These are phyloP conservation scores for Rotaria socialis DNA, from an alignment of 2,888 invertebrate genomes.

Conservation along the genomic window DNA sequence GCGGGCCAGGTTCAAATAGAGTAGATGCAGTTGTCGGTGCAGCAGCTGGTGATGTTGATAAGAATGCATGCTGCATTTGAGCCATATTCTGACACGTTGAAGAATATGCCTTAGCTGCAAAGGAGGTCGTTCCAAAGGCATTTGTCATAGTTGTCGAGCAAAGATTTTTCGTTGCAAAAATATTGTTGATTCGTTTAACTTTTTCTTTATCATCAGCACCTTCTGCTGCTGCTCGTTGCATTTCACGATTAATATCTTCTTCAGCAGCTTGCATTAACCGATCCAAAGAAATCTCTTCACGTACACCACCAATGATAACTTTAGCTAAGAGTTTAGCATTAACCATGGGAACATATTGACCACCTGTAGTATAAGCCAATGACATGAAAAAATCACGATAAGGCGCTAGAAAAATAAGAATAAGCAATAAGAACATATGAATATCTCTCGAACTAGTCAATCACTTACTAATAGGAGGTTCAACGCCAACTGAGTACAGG, in stretches of 20 bases:
- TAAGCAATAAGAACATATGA: no score
- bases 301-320: conserved; percentile 54
- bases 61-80: no score
- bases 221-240: conserved; percentile 1
- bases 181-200: conserved; percentile 22
- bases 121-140: no score
- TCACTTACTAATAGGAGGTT: background rate
- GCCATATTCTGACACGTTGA: no score
- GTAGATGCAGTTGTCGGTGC: no score
- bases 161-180: conserved; percentile 31
- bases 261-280: conserved; percentile 52
- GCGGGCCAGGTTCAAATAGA: no score
- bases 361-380: conserved; percentile 53
- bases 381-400: conserved; percentile 54
- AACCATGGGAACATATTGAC: conserved; percentile 53
- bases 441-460: no score
- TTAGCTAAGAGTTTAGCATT: conserved; percentile 51
- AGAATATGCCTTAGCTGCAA: no score
- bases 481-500: background rate
- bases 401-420: conserved; percentile 50
- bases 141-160: conserved; percentile 18
- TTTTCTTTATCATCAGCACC: conserved; percentile 19
- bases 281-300: conserved; percentile 54
- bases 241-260: conserved; percentile 49
- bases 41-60: no score